Evolutionary conservation across 2,888 invertebrate genomes (phyloP).

Genomic region (Amphipyra tragopoginis): DNA sequence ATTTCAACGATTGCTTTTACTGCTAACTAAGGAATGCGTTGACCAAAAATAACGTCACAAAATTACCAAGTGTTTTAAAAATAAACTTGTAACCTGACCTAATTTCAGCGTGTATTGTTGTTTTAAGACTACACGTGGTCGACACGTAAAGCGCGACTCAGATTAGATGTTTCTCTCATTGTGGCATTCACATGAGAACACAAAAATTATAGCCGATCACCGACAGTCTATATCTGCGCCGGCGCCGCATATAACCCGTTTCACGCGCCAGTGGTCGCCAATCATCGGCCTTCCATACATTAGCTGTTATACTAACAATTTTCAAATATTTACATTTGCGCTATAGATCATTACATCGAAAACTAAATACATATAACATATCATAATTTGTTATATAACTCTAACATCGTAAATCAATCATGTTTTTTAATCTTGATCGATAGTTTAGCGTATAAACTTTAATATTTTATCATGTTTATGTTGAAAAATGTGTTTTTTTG

Average conservation of each 20-base stretch:
- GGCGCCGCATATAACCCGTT: conserved; percentile 87
- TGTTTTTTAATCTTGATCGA: conserved; percentile 3
- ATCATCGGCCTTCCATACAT: conserved; percentile 71
- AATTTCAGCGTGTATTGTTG: conserved; percentile 60
- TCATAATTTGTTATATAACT: conserved; percentile 21
- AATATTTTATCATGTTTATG: conserved; percentile 29
- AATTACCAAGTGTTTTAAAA: conserved; percentile 43
- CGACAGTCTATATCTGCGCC: conserved; percentile 86
- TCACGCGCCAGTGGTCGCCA: conserved; percentile 86
- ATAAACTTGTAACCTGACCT: conserved; percentile 61
- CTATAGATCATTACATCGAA: conserved; percentile 21
- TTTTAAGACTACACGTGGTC: conserved; percentile 59
- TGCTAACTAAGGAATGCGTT: conserved; percentile 35
- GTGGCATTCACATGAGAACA: conserved; percentile 78
- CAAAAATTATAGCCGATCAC: conserved; percentile 90
- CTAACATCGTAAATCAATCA: conserved; percentile 19
- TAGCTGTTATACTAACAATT: conserved; percentile 35
- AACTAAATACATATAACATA: conserved; percentile 9
- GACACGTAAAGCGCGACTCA: conserved; percentile 57
- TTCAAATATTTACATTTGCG: conserved; percentile 50
- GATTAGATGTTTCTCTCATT: conserved; percentile 78
- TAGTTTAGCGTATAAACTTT: not conserved
- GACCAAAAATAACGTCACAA: conserved; percentile 30
- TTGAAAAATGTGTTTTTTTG: conserved; percentile 32
- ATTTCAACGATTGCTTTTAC: conserved; percentile 15